These are phyloP conservation scores for Cyprinodon diabolis DNA, from an alignment of 2,797 vertebrate genomes.

Conservation along the genomic window DNA sequence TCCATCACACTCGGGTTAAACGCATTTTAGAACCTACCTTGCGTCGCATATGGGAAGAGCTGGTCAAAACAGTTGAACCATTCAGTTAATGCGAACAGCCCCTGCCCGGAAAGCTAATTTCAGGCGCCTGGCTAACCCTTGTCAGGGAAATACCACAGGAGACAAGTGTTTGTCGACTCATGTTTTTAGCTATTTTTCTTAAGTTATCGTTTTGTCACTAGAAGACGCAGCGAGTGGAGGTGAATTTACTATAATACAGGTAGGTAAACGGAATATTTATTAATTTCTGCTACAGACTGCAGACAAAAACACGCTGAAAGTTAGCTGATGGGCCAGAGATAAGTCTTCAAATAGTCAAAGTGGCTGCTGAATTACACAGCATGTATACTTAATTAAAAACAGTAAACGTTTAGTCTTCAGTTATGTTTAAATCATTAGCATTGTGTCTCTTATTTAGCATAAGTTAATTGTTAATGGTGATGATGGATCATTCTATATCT, in stretches of 20 bases:
- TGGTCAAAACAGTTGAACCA: conserved; percentile 10
- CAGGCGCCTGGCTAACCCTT: conserved; percentile 31
- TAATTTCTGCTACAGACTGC: conserved; percentile 10
- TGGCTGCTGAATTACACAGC: not conserved
- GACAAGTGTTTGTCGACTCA: not conserved
- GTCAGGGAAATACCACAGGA: conserved; percentile 5
- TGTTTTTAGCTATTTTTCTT: conserved; percentile 12
- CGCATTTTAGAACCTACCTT: not conserved
- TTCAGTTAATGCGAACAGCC: not conserved
- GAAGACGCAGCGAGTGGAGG: conserved; percentile 14
- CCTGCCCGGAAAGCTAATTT: conserved; percentile 66
- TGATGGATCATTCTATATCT: not conserved
- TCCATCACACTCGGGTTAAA: fast-evolving
- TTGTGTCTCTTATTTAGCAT: not conserved
- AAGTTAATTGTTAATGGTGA: not conserved
- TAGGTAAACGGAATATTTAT: conserved; percentile 36
- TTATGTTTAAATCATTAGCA: not conserved
- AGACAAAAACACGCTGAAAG: conserved; percentile 11
- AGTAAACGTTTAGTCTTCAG: not conserved
- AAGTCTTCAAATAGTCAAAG: not conserved
- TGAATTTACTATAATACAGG: conserved; percentile 22
- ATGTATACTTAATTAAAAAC: not conserved
- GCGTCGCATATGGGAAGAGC: conserved; percentile 28
- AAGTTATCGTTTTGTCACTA: not conserved
- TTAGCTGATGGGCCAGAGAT: conserved; percentile 19